Percentiles rank a stretch among this genome's conserved stretches.
Conservation (phyloP, 2,888 invertebrate species). For the Meganola albula region DNA sequence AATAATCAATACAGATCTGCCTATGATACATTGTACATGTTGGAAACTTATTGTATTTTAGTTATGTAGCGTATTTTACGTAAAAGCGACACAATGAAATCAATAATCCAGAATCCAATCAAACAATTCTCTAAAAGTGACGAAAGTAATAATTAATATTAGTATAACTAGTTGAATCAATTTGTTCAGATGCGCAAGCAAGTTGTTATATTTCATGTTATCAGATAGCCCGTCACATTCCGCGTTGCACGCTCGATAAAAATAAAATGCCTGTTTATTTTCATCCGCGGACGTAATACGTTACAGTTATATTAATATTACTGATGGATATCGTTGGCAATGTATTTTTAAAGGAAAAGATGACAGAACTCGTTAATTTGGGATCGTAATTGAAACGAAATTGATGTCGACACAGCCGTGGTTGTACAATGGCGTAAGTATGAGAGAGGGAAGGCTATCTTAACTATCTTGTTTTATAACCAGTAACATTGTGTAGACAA, state of each 20-base stretch:
- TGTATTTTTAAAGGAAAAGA: constrained; percentile 8
- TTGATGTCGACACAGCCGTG: constrained; percentile 13
- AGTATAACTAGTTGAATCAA: constrained; percentile 38
- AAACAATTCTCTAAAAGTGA: no score
- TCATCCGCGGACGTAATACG: constrained; percentile 28
- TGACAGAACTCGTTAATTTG: constrained; percentile 11
- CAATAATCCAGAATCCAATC: no score
- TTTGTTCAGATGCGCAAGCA: constrained; percentile 40
- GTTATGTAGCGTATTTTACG: no score
- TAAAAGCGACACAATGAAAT: no score
- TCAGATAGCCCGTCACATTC: constrained; percentile 51
- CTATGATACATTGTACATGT: no score
- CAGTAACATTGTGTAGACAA: neutral
- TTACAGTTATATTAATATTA: constrained; percentile 11
- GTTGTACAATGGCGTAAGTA: constrained; percentile 5
- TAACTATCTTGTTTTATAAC: neutral
- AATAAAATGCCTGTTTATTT: constrained; percentile 47
- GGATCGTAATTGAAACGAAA: constrained; percentile 22
- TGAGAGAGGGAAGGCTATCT: neutral
- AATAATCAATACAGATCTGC: no score
- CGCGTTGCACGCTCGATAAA: constrained; percentile 41
- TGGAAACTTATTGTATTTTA: no score
- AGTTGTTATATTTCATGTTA: constrained; percentile 46
- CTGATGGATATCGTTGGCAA: neutral
- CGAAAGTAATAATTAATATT: no score